Percentiles rank a stretch among this genome's conserved stretches.
These are phyloP conservation scores for Blastobasis lacticolella DNA, from an alignment of 2,888 invertebrate species.

Conservation along the genomic window DNA sequence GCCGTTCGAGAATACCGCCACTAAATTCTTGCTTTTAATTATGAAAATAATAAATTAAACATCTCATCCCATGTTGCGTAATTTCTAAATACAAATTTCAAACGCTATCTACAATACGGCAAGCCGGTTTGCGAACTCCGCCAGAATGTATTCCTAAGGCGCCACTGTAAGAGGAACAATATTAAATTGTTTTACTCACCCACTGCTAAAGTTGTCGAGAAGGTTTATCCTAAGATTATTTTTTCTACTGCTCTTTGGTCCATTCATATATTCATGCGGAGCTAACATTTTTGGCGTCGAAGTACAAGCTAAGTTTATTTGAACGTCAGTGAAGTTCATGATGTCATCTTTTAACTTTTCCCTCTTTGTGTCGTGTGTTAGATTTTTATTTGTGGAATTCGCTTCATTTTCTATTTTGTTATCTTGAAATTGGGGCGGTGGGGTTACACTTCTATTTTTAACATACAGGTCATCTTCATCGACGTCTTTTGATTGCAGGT, in stretches of 20 bases:
- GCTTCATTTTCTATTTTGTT: slow-evolving; percentile 47
- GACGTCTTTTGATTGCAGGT: slow-evolving; percentile 34
- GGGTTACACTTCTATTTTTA: slow-evolving; percentile 50
- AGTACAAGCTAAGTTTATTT: slow-evolving; percentile 59
- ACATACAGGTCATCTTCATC: slow-evolving; percentile 27
- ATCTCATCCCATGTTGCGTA: neutral
- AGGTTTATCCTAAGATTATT: slow-evolving; percentile 48
- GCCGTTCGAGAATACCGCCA: neutral
- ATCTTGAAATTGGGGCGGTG: slow-evolving; percentile 67
- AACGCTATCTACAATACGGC: too few relatives aligned
- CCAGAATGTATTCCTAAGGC: too few relatives aligned
- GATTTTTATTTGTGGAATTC: slow-evolving; percentile 40
- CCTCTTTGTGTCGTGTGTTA: slow-evolving; percentile 60
- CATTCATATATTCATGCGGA: slow-evolving; percentile 54
- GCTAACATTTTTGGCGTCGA: slow-evolving; percentile 69
- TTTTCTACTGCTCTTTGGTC: slow-evolving; percentile 39
- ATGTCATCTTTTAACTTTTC: slow-evolving; percentile 64
- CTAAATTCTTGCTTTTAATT: neutral
- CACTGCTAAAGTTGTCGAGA: slow-evolving; percentile 52
- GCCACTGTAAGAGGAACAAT: neutral
- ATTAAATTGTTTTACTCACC: slow-evolving; percentile 39
- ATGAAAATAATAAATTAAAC: neutral
- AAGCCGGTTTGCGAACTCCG: too few relatives aligned
- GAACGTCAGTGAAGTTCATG: slow-evolving; percentile 53
- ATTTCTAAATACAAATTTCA: neutral